Evolutionary conservation across 1,140 invertebrate species (phyloP), one percentile per base, ranked within the genome.

Genomic region (Drosophila pandora): DNA sequence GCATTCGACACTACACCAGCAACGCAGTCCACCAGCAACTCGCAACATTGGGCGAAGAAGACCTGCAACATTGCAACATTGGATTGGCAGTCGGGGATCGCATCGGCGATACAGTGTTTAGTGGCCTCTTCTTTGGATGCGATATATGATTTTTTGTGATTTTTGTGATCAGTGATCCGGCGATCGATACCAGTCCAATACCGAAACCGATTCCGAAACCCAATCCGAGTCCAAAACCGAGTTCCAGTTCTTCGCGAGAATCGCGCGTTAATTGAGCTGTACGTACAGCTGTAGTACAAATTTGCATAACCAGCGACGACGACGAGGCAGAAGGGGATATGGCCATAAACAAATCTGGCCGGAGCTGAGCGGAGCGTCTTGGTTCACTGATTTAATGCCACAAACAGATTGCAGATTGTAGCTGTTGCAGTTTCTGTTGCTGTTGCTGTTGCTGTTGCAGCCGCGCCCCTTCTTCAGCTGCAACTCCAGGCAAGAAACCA

Each of bases 321-420:
- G 34, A 41, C 53, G 28, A 25, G 64, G 49, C 54, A 43, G 61
- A 52, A 55, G 28, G 30, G 30, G 50, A 53, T 10, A 52, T 34
- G 56, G 75, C 59, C 76, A 84, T 88, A 87, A 87, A 87, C 83
- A 87, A 87, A 87, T 87, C 82, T 87, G 78, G 81, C 73, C 79
- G 45, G 52, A 37, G 57, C 28, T 28, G 32, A 64, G 65, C 45
- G 17, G 76, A 75, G 79, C 82, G 83, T 87, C 79, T 87, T 87
- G 83, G 65, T 87, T 87, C 83, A 87, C 83, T 88, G 83, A 87
- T 88, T 87, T 87, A 87, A 88, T 87, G 82, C 82, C 82, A 82
- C 82, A 87, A 87, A 87, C 83, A 87, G 82, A 87, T 87, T 87
- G 82, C 83, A 87, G 82, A 87, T 87, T 87, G 82, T 76, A 76